These are phyloP conservation scores for Melanostoma mellinum DNA, from an alignment of 2,888 invertebrate species.

Conservation along the genomic window DNA sequence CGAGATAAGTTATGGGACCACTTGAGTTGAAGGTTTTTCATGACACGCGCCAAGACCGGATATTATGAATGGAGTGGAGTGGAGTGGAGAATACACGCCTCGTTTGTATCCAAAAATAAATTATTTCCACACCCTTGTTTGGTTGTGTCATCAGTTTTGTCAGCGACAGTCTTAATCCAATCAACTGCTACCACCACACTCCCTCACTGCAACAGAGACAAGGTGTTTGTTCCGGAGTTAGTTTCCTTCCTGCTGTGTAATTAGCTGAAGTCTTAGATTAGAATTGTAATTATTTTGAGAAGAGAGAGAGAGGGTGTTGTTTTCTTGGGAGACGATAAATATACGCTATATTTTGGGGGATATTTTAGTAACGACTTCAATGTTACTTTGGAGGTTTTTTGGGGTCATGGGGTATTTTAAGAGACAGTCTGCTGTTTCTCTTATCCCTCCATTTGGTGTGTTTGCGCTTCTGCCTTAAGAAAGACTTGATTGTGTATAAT, in stretches of 20 bases:
- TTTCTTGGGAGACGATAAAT: conserved; percentile 48
- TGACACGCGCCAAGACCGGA: conserved; percentile 70
- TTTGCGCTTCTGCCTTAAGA: conserved; percentile 23
- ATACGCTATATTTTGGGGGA: conserved; percentile 27
- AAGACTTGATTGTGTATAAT: conserved; percentile 47
- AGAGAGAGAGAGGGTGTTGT: conserved; percentile 39
- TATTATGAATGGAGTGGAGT: conserved; percentile 10
- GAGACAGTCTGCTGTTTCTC: conserved; percentile 20
- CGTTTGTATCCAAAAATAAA: conserved; percentile 65
- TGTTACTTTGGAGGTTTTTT: conserved; percentile 42
- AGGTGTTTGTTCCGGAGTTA: conserved; percentile 60
- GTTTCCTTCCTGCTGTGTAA: conserved; percentile 45
- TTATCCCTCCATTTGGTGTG: background rate
- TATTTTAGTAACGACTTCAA: background rate
- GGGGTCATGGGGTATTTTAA: conserved; percentile 64
- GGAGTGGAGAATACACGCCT: background rate
- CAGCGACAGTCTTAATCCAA: conserved; percentile 25
- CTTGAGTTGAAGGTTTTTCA: conserved; percentile 42
- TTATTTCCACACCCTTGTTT: conserved; percentile 44
- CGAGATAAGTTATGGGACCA: conserved; percentile 62
- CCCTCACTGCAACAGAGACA: conserved; percentile 5
- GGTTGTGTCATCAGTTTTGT: conserved; percentile 59
- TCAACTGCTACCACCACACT: background rate
- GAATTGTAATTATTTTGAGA: conserved; percentile 64
- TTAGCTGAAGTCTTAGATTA: conserved; percentile 65